Percentiles rank a stretch among this genome's conserved stretches.
Conservation (phyloP, 2,797 vertebrate genomes). For the Scolopax bukidnonensis region DNA sequence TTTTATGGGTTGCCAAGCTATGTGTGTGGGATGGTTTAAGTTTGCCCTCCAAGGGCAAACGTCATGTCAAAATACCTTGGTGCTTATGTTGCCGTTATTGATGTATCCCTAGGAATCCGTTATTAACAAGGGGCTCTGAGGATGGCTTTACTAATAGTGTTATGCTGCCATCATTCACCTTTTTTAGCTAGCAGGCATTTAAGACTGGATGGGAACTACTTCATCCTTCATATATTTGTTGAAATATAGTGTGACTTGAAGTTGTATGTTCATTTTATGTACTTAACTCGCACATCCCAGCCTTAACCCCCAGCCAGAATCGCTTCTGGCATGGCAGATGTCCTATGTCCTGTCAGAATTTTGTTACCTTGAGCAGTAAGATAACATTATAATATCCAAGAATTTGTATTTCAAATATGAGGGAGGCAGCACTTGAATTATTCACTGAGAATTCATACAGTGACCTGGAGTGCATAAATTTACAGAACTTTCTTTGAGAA, state of each 20-base stretch:
- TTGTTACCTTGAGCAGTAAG: neutral
- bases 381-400: neutral
- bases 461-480: neutral
- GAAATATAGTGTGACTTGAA: neutral
- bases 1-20: neutral
- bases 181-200: constrained; percentile 14
- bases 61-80: neutral
- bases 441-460: neutral
- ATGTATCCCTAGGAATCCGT: neutral
- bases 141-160: neutral
- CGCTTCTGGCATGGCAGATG: neutral
- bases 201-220: constrained; percentile 13
- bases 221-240: neutral
- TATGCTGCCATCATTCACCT: constrained; percentile 43
- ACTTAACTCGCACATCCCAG: neutral
- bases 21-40: neutral
- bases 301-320: neutral
- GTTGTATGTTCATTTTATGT: neutral
- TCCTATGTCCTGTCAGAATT: rapidly evolving
- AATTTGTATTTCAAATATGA: neutral
- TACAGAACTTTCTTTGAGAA: neutral
- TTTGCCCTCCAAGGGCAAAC: neutral
- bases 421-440: neutral
- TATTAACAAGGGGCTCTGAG: constrained; percentile 1
- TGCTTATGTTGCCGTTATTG: constrained; percentile 12